phyloP scores from a whole-genome alignment of 2,797 vertebrate genomes.

The Typhlichthys subterraneus region DNA sequence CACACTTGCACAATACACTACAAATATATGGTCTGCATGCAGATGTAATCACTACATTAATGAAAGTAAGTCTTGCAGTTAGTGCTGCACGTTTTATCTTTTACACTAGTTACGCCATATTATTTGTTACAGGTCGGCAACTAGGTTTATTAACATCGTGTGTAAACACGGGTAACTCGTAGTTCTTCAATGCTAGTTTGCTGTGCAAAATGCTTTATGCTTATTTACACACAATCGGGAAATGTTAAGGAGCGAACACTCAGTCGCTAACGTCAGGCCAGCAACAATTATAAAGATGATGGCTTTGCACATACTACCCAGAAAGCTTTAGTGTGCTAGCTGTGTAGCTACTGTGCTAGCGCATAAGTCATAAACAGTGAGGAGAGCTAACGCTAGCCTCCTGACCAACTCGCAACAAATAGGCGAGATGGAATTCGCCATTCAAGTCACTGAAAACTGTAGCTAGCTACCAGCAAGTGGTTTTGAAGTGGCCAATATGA shows the following conservation, averaged over 20 bases:
- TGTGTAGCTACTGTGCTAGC: slow-evolving; percentile 54
- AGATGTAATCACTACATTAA: not conserved
- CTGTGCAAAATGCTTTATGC: slow-evolving; percentile 30
- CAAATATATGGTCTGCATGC: not conserved
- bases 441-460: slow-evolving; percentile 35
- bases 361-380: slow-evolving; percentile 49
- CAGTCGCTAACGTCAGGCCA: not conserved
- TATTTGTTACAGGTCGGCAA: slow-evolving; percentile 12
- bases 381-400: slow-evolving; percentile 62
- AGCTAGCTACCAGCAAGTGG: not conserved
- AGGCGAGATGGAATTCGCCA: slow-evolving; percentile 47
- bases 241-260: not conserved
- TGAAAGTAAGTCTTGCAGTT: not conserved
- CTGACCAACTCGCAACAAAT: slow-evolving; percentile 69
- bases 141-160: slow-evolving; percentile 50
- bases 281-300: not conserved
- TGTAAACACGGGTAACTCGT: slow-evolving; percentile 51
- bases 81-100: not conserved
- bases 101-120: not conserved
- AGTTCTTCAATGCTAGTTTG: slow-evolving; percentile 37
- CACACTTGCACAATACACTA: not conserved
- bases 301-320: slow-evolving; percentile 16
- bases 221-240: not conserved
- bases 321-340: slow-evolving; percentile 42
- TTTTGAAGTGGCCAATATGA: not conserved